Conservation (phyloP, 1,140 invertebrate species). For the Lithobius niger region DNA sequence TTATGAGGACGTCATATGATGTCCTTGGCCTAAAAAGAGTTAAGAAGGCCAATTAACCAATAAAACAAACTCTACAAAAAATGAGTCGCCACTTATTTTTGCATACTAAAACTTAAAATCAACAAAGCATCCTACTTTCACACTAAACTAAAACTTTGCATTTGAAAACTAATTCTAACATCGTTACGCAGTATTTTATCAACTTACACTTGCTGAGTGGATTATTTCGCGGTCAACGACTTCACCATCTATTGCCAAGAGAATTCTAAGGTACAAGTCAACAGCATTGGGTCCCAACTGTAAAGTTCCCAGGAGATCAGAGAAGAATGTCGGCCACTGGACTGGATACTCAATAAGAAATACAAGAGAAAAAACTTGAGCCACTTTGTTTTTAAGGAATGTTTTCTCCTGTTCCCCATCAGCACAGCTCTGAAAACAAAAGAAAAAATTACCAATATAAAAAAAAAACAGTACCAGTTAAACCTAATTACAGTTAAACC, state of each 20-base stretch:
- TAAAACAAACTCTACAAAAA: too few relatives aligned
- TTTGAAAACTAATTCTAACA: too few relatives aligned
- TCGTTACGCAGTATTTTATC: too few relatives aligned
- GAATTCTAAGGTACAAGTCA: constrained; percentile 39
- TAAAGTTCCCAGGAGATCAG: constrained; percentile 34
- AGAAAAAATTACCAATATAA: constrained; percentile 4
- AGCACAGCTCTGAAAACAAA: not conserved
- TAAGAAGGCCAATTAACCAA: too few relatives aligned
- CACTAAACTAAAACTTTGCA: too few relatives aligned
- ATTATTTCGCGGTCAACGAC: constrained; percentile 39
- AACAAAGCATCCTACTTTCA: too few relatives aligned
- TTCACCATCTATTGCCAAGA: constrained; percentile 39
- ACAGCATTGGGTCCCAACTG: constrained; percentile 31
- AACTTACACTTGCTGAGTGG: constrained; percentile 29
- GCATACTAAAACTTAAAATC: too few relatives aligned
- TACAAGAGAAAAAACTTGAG: constrained; percentile 38
- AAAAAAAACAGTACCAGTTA: too few relatives aligned
- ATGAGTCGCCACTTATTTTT: too few relatives aligned
- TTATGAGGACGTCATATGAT: too few relatives aligned
- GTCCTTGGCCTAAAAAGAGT: too few relatives aligned
- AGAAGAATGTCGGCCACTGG: constrained; percentile 40
- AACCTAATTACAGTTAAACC: too few relatives aligned
- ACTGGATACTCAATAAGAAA: constrained; percentile 40
- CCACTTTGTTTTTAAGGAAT: constrained; percentile 34
- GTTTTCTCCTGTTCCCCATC: not conserved